phyloP scores from a whole-genome alignment of 1,140 invertebrate genomes.

The Drosophila kepulauana region DNA sequence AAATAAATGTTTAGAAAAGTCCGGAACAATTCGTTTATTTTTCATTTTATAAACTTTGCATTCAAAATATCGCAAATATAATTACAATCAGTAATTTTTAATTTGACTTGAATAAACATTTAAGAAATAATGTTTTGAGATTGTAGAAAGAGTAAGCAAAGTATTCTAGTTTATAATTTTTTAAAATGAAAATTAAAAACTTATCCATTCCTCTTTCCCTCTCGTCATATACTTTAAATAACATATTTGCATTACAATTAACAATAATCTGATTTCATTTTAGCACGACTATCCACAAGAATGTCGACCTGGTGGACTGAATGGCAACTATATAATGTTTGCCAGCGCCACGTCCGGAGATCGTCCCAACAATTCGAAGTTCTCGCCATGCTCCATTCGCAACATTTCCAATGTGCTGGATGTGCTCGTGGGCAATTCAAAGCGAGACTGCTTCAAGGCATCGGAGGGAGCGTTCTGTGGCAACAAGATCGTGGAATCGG shows the following conservation, averaged over 20 bases:
- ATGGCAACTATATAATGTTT: slow-evolving; percentile 99
- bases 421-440: slow-evolving; percentile 95
- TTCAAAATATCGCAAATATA: no score
- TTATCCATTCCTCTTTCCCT: no score
- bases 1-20: no score
- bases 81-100: no score
- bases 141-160: no score
- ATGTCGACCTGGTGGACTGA: slow-evolving; percentile 94
- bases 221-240: no score
- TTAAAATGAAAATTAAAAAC: no score
- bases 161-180: no score
- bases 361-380: slow-evolving; percentile 97
- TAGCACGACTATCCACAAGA: slow-evolving; percentile 97
- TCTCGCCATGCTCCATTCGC: slow-evolving; percentile 95
- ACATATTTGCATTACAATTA: neutral
- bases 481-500: slow-evolving; percentile 99
- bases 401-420: slow-evolving; percentile 98
- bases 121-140: no score
- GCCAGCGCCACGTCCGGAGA: slow-evolving; percentile 97
- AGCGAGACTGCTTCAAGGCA: slow-evolving; percentile 97
- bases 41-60: no score
- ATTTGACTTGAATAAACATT: no score
- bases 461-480: slow-evolving; percentile 98
- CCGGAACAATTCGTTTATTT: no score
- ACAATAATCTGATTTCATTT: neutral